Evolutionary conservation across 2,113 vertebrate genomes (phyloP).

Genomic region (Edolisoma coerulescens): DNA sequence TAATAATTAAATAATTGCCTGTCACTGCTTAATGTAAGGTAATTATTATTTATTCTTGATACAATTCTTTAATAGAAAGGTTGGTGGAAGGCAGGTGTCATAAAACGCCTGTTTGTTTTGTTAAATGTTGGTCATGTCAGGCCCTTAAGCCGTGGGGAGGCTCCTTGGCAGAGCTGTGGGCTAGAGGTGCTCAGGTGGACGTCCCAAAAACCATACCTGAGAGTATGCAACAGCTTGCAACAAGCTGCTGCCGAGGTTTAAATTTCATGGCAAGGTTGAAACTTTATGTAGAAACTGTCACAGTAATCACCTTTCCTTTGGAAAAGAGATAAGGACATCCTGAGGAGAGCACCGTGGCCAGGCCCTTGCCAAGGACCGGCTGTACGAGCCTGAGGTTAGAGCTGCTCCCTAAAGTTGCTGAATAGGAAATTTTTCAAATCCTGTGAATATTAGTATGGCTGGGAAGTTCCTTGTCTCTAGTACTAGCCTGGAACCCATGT

Average conservation of each 20-base stretch:
- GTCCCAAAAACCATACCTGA: not conserved
- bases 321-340: not conserved
- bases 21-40: not conserved
- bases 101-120: not conserved
- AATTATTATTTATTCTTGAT: constrained; percentile 6
- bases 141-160: not conserved
- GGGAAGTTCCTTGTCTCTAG: not conserved
- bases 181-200: not conserved
- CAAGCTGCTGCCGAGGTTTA: not conserved
- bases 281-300: not conserved
- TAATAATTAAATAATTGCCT: not conserved
- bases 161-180: not conserved
- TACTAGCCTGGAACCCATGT: not conserved
- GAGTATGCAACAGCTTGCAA: not conserved
- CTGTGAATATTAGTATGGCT: not conserved
- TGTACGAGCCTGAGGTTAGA: not conserved
- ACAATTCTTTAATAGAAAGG: not conserved
- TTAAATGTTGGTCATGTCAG: not conserved
- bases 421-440: constrained; percentile 10
- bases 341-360: not conserved
- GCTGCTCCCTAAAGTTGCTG: not conserved
- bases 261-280: not conserved
- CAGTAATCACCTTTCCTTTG: not conserved
- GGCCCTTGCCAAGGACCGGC: not conserved
- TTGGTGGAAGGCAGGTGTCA: not conserved